Evolutionary conservation across 2,797 vertebrate genomes (phyloP).

Genomic region (Ptychadena robeensis): DNA sequence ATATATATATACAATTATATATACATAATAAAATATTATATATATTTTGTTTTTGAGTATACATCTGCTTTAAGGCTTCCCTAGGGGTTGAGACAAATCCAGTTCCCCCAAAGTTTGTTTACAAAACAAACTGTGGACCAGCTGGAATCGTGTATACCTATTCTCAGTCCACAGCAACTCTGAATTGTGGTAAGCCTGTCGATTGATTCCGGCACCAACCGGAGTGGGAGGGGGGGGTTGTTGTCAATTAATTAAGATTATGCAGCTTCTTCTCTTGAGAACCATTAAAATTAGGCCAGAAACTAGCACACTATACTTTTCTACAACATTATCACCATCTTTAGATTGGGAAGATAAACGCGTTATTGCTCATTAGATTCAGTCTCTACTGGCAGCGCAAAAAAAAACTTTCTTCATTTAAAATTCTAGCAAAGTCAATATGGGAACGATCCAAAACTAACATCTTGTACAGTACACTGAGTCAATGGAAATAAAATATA

Average conservation of each 20-base stretch:
- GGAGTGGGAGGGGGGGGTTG: no score
- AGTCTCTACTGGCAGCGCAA: neutral
- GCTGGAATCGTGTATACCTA: no score
- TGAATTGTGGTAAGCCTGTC: no score
- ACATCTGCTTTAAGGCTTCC: no score
- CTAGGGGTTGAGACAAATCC: no score
- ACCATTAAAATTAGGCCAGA: neutral
- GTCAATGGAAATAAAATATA: constrained; percentile 43
- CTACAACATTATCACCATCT: neutral
- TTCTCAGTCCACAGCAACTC: no score
- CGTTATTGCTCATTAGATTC: neutral
- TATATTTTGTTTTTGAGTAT: no score
- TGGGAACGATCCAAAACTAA: constrained; percentile 36
- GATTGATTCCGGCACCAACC: no score
- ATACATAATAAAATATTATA: no score
- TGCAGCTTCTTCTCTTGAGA: neutral
- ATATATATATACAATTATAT: no score
- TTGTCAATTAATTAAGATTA: neutral
- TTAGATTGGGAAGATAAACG: neutral
- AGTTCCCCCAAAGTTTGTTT: no score
- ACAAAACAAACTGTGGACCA: no score
- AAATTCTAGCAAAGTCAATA: neutral
- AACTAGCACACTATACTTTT: neutral
- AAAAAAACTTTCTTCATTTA: constrained; percentile 9
- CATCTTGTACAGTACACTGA: constrained; percentile 51